Evolutionary conservation across 2,888 invertebrate genomes (phyloP).

Genomic region (Hofmannophila pseudospretella): DNA sequence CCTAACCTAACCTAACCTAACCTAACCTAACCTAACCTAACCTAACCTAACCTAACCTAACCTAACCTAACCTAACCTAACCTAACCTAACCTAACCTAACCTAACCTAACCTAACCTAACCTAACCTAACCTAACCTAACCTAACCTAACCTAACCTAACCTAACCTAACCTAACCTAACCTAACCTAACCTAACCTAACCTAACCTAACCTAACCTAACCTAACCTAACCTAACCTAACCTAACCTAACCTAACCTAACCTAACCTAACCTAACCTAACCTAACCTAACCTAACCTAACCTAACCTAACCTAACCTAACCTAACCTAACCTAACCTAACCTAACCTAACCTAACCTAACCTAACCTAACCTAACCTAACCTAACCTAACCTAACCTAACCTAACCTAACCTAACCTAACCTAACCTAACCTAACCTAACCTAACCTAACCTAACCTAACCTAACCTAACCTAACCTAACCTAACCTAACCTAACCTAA

Average conservation of each 20-base stretch:
- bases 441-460: constrained; percentile 17
- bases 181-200: constrained; percentile 17
- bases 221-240: constrained; percentile 16
- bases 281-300: no score
- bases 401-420: constrained; percentile 12
- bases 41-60: constrained; percentile 18
- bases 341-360: constrained; percentile 24
- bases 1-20: constrained; percentile 19
- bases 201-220: constrained; percentile 15
- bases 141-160: constrained; percentile 19
- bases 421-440: constrained; percentile 12
- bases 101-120: constrained; percentile 21
- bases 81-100: constrained; percentile 20
- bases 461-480: no score
- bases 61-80: constrained; percentile 18
- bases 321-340: constrained; percentile 17
- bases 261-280: constrained; percentile 18
- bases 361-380: no score
- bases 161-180: constrained; percentile 18
- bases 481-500: no score
- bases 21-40: constrained; percentile 18
- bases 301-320: constrained; percentile 19
- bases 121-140: constrained; percentile 20
- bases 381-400: no score
- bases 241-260: constrained; percentile 18